phyloP scores from a whole-genome alignment of 2,888 invertebrate species.

The Hydrotaea diabolus region DNA sequence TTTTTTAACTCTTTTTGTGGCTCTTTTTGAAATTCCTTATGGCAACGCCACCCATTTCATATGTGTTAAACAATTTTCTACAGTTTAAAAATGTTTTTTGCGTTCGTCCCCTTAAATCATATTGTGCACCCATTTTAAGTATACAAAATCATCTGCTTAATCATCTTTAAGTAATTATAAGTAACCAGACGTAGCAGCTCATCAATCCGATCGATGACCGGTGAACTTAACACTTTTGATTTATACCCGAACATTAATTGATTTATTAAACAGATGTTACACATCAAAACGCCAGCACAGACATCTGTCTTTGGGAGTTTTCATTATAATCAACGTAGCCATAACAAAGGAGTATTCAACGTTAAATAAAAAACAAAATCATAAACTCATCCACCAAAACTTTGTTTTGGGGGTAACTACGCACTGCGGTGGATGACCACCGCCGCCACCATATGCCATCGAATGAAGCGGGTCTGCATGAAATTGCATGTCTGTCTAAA shows the following conservation, averaged over 20 bases:
- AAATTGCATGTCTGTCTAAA: constrained; percentile 60
- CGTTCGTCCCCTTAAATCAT: too few species aligned
- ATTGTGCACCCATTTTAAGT: too few species aligned
- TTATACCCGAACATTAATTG: constrained; percentile 55
- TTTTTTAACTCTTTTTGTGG: too few species aligned
- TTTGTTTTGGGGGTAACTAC: background rate
- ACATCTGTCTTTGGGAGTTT: constrained; percentile 42
- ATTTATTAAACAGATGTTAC: constrained; percentile 59
- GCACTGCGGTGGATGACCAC: too few species aligned
- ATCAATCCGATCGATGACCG: background rate
- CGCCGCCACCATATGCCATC: constrained; percentile 42
- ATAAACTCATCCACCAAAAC: constrained; percentile 53
- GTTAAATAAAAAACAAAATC: constrained; percentile 63
- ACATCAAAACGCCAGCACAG: background rate
- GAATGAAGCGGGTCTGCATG: constrained; percentile 21
- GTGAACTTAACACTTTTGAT: constrained; percentile 32
- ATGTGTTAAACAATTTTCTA: too few species aligned
- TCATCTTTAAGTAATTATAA: too few species aligned
- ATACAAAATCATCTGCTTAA: too few species aligned
- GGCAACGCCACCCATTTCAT: too few species aligned
- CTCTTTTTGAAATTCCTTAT: too few species aligned
- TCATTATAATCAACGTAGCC: constrained; percentile 47
- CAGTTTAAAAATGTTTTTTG: too few species aligned
- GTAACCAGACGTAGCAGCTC: too few species aligned
- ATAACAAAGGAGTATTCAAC: constrained; percentile 21